phyloP scores from a whole-genome alignment of 2,888 invertebrate genomes.

The Dugesia japonica region DNA sequence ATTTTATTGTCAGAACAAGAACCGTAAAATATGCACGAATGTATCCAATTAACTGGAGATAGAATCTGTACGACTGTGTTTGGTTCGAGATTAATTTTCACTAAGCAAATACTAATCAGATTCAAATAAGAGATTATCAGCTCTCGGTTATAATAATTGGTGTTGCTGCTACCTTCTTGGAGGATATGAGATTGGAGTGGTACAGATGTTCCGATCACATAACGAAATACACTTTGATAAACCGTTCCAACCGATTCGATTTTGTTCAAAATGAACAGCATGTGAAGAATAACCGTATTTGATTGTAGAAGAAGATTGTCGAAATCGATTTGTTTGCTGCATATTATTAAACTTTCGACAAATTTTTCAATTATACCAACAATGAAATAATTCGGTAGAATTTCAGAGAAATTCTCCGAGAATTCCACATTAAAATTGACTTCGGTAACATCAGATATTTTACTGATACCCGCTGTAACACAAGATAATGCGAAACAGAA shows the following conservation, averaged over 20 bases:
- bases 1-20: not conserved
- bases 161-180: not conserved
- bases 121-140: not conserved
- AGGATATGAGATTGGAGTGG: not conserved
- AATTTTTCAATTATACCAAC: not conserved
- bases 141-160: not conserved
- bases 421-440: not conserved
- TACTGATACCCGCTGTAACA: not conserved
- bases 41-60: not conserved
- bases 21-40: not conserved
- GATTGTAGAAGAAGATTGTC: not conserved
- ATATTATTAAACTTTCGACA: not conserved
- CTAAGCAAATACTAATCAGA: not conserved
- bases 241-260: not conserved
- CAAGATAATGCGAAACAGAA: not conserved
- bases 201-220: not conserved
- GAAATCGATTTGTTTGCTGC: conserved; percentile 1
- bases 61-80: not conserved
- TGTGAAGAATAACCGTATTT: not conserved
- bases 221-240: not conserved
- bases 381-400: not conserved
- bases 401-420: not conserved
- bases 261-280: not conserved
- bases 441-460: not conserved
- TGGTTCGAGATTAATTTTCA: not conserved